Conservation (phyloP, 2,797 vertebrate species). For the Varecia variegata region DNA sequence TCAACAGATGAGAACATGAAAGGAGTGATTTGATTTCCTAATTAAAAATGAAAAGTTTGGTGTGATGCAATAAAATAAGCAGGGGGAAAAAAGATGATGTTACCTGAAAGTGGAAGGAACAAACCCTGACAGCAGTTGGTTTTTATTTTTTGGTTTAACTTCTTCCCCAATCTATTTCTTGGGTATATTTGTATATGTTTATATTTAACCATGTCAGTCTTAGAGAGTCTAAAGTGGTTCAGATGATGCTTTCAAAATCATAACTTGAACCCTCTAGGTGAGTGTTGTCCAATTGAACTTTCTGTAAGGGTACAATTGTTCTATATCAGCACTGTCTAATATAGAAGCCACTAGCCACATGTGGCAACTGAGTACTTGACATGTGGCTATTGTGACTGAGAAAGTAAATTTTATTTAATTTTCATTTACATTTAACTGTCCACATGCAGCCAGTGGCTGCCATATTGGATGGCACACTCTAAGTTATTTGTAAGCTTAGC, state of each 20-base stretch:
- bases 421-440: not conserved
- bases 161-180: not conserved
- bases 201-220: not conserved
- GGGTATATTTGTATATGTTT: not conserved
- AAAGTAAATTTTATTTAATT: not conserved
- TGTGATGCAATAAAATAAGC: not conserved
- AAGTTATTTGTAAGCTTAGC: not conserved
- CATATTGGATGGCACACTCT: not conserved
- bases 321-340: not conserved
- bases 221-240: not conserved
- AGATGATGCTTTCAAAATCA: not conserved
- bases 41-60: not conserved
- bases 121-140: not conserved
- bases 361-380: not conserved
- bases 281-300: not conserved
- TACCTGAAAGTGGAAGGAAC: not conserved
- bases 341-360: not conserved
- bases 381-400: not conserved
- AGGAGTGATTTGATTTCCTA: not conserved
- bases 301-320: not conserved
- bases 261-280: not conserved
- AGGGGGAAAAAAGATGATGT: not conserved
- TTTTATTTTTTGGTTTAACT: not conserved
- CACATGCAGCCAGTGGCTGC: not conserved
- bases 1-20: not conserved